Evolutionary conservation across 2,113 vertebrate species (phyloP).

Genomic region (Thunnus maccoyii): DNA sequence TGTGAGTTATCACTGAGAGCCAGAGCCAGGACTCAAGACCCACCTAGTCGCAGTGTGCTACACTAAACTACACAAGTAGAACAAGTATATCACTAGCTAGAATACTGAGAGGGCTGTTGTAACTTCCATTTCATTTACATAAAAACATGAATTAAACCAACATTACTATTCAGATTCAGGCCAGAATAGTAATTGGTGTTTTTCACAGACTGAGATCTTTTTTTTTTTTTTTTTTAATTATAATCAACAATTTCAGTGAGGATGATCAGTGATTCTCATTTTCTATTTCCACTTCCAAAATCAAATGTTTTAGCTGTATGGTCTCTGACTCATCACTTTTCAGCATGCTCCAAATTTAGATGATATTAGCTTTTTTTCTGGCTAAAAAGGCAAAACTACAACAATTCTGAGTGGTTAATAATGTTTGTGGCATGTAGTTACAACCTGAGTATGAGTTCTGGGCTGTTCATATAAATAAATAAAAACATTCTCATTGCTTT

Average conservation of each 20-base stretch:
- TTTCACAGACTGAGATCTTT: neutral
- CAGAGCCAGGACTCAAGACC: slow-evolving; percentile 67
- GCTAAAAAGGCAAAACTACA: neutral
- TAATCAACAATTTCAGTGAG: neutral
- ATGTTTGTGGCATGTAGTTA: neutral
- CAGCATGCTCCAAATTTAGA: neutral
- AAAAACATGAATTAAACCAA: neutral
- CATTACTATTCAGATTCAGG: neutral
- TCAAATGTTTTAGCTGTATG: neutral
- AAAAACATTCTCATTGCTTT: neutral
- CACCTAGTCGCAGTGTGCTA: slow-evolving; percentile 62
- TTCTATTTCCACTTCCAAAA: neutral
- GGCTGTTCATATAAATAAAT: no score
- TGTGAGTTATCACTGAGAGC: slow-evolving; percentile 71
- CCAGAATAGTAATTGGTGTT: neutral
- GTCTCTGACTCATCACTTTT: neutral
- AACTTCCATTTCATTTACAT: neutral
- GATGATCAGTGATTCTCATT: neutral
- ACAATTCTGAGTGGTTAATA: neutral
- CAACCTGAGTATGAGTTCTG: neutral
- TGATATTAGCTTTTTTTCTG: neutral
- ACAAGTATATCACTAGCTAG: neutral
- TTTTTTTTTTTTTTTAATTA: no score
- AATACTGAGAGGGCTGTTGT: neutral
- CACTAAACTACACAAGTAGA: neutral